A percentile compares a stretch with the other conserved stretches of the same genome.
Conservation (phyloP, 1,140 invertebrate species). For the Diorhabda carinulata region DNA sequence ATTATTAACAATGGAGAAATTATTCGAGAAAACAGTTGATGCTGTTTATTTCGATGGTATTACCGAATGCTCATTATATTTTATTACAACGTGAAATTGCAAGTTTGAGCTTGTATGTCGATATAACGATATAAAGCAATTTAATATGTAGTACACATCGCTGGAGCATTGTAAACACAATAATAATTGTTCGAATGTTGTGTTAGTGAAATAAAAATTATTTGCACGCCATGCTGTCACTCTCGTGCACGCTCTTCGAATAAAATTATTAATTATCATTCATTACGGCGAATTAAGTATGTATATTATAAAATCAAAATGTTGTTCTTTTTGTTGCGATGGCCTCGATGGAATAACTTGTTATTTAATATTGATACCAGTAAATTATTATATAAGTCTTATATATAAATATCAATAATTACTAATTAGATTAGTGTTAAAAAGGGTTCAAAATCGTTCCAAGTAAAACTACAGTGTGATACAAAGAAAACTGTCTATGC, state of each 20-base stretch:
- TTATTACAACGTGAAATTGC: constrained; percentile 13
- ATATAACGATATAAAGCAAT: constrained; percentile 23
- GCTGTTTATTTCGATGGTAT: not conserved
- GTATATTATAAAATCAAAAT: constrained; percentile 1
- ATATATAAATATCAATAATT: too few species aligned
- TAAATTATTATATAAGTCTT: too few species aligned
- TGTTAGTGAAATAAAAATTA: constrained; percentile 20
- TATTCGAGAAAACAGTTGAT: not conserved
- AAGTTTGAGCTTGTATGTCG: constrained; percentile 19
- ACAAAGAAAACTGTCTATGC: too few species aligned
- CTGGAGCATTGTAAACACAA: constrained; percentile 19
- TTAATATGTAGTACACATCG: constrained; percentile 20
- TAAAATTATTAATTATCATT: not conserved
- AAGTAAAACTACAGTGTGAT: too few species aligned
- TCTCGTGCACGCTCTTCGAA: not conserved
- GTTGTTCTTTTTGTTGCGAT: not conserved
- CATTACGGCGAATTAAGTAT: not conserved
- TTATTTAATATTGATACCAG: too few species aligned
- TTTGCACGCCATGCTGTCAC: constrained; percentile 20
- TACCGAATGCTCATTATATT: constrained; percentile 13
- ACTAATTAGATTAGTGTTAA: too few species aligned
- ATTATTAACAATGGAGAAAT: not conserved
- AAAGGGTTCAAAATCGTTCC: too few species aligned
- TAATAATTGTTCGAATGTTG: constrained; percentile 21
- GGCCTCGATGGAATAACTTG: not conserved